phyloP scores from a whole-genome alignment of 92 coral and sea anemone species.

The Porites rus region DNA sequence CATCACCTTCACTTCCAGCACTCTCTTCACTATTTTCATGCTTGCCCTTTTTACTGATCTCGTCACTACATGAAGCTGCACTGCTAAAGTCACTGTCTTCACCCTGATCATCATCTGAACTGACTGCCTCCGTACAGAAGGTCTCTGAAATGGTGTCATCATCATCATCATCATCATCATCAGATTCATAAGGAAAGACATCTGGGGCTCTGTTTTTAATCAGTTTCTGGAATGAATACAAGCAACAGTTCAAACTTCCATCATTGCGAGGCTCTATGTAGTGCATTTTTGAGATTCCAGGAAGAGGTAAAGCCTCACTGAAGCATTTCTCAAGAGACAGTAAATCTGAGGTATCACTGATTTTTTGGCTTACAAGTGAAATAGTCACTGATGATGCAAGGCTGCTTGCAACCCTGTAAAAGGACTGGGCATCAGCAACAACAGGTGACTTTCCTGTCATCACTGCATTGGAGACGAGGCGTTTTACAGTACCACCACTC shows the following conservation, averaged over 20 bases:
- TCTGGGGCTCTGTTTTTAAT: constrained; percentile 32
- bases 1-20: constrained; percentile 6
- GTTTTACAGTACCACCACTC: constrained; percentile 76
- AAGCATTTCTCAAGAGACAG: constrained; percentile 47
- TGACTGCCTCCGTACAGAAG: constrained; percentile 13
- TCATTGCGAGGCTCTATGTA: constrained; percentile 49
- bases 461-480: constrained; percentile 80
- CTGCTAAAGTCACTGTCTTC: constrained; percentile 18
- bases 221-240: constrained; percentile 40
- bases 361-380: constrained; percentile 51
- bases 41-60: no score
- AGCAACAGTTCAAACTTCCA: constrained; percentile 37
- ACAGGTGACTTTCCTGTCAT: constrained; percentile 40
- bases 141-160: constrained; percentile 38
- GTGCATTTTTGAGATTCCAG: constrained; percentile 64
- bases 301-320: constrained; percentile 39
- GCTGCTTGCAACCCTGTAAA: constrained; percentile 53
- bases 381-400: constrained; percentile 48
- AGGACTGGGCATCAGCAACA: constrained; percentile 69
- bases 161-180: constrained; percentile 35
- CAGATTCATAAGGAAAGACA: constrained; percentile 13
- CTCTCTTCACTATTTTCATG: background rate
- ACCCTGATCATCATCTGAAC: constrained; percentile 25
- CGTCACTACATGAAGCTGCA: no score
- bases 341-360: constrained; percentile 42